Evolutionary conservation across 2,797 vertebrate genomes (phyloP).

Genomic region (Siniperca obscura): DNA sequence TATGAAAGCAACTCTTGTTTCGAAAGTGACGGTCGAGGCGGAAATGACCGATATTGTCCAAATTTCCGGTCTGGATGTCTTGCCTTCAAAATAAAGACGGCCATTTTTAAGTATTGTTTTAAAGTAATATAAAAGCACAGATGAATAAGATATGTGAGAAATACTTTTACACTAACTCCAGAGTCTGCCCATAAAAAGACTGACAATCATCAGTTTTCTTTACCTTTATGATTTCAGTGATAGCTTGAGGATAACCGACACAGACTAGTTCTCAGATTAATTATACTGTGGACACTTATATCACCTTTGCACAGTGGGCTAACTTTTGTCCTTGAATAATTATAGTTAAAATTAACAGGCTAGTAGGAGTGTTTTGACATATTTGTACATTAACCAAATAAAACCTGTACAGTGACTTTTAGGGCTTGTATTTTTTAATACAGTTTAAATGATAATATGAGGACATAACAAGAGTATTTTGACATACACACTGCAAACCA

Average conservation of each 20-base stretch:
- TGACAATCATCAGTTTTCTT: background rate
- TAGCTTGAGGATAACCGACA: background rate
- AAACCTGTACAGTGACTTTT: background rate
- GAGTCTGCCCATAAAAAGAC: background rate
- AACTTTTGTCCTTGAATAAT: background rate
- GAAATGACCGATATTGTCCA: background rate
- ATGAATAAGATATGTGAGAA: background rate
- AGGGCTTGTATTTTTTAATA: background rate
- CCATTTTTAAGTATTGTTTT: background rate
- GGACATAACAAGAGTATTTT: background rate
- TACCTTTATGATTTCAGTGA: background rate
- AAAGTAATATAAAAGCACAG: background rate
- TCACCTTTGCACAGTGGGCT: background rate
- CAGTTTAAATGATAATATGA: background rate
- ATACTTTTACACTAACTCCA: background rate
- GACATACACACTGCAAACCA: background rate
- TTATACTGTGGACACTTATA: background rate
- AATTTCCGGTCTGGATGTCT: background rate
- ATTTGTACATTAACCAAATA: background rate
- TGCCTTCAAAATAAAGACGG: conserved; percentile 22
- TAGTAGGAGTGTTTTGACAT: background rate
- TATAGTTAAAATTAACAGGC: background rate
- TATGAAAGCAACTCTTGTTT: conserved; percentile 36
- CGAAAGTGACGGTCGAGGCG: conserved; percentile 3
- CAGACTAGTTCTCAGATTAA: background rate